A percentile compares a stretch with the other conserved stretches of the same genome.
These are phyloP conservation scores for Stichodactyla helianthus DNA, from an alignment of 64 coral and sea anemone species.

Conservation along the genomic window DNA sequence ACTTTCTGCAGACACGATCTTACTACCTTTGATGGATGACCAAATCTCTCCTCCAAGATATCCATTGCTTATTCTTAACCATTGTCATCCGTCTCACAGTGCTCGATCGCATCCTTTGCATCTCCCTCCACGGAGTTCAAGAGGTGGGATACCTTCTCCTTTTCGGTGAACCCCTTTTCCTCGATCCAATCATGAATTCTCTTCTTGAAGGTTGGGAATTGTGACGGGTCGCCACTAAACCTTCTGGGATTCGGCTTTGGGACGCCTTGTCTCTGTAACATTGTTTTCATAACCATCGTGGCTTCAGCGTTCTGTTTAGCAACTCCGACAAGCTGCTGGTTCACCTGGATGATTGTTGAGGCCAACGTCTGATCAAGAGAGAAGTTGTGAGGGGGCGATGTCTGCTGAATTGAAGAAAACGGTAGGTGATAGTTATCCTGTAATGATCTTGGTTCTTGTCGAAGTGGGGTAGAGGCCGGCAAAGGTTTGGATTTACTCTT, in stretches of 20 bases:
- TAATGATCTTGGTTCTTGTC: no score
- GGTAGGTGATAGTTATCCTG: no score
- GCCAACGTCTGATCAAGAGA: not conserved
- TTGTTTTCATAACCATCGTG: constrained; percentile 16
- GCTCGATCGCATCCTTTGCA: constrained; percentile 10
- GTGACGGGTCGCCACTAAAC: not conserved
- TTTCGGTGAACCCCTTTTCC: constrained; percentile 19
- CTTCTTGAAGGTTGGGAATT: constrained; percentile 29
- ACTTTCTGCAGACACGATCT: not conserved
- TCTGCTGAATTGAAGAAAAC: no score
- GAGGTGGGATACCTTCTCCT: not conserved
- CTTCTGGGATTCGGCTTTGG: constrained; percentile 1
- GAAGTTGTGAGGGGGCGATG: not conserved
- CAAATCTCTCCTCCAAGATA: constrained; percentile 11
- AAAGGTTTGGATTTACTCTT: no score
- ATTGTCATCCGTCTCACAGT: constrained; percentile 19
- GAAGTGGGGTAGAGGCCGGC: no score
- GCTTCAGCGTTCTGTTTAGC: constrained; percentile 11
- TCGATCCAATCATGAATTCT: constrained; percentile 18
- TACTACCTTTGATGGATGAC: constrained; percentile 29
- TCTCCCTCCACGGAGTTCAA: constrained; percentile 24
- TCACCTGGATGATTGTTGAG: not conserved
- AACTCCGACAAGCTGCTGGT: not conserved
- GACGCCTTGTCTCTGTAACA: constrained; percentile 31
- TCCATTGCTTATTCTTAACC: constrained; percentile 22